Conservation (phyloP, 2,888 invertebrate species). For the Choristoneura rosaceana region DNA sequence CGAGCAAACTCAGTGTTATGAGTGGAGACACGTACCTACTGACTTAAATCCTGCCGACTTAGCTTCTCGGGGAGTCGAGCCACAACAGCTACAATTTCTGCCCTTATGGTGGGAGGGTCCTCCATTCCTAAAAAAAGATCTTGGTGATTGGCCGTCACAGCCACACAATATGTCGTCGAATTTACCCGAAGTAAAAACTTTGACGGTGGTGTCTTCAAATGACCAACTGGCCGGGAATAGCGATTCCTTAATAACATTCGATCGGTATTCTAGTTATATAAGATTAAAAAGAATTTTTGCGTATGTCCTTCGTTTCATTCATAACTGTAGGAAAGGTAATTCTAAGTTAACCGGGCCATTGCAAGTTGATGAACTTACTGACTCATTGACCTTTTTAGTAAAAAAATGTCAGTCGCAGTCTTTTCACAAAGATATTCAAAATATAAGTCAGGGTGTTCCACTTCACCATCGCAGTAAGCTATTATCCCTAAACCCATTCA, state of each 20-base stretch:
- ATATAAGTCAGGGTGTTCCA: conserved; percentile 3
- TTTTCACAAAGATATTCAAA: conserved; percentile 6
- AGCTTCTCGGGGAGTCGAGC: background rate
- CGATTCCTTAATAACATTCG: background rate
- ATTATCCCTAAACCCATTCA: background rate
- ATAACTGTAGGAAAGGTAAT: background rate
- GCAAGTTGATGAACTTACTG: background rate
- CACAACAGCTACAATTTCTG: background rate
- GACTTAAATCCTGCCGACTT: background rate
- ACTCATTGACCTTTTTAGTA: background rate
- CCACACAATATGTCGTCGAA: background rate
- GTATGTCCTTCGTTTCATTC: background rate
- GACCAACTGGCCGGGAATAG: background rate
- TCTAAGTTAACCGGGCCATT: conserved; percentile 1
- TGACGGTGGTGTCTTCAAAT: background rate
- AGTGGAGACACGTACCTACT: conserved; percentile 1
- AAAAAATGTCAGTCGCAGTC: background rate
- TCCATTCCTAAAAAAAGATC: background rate
- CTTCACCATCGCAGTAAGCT: conserved; percentile 11
- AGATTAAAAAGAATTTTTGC: conserved; percentile 16
- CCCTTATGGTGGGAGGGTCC: conserved; percentile 7
- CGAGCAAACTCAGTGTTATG: background rate
- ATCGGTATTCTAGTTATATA: conserved; percentile 3
- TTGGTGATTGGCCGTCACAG: background rate
- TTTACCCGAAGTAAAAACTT: background rate